These are phyloP conservation scores for Calcarius lapponicus DNA, from an alignment of 2,797 vertebrate genomes.

Conservation along the genomic window DNA sequence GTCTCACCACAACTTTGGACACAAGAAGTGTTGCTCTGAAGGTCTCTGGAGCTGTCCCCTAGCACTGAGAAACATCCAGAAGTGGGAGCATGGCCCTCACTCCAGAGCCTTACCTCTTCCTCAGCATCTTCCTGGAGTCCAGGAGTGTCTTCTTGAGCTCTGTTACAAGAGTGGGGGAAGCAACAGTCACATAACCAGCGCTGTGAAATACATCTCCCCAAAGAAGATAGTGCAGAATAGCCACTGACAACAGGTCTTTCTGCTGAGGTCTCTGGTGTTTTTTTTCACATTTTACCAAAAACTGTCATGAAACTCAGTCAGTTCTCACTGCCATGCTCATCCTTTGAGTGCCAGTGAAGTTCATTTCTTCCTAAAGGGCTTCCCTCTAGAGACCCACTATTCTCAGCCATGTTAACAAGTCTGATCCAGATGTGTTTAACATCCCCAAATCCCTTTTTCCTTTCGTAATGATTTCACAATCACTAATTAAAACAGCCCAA, in stretches of 20 bases:
- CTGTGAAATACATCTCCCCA: not conserved
- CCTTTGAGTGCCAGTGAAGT: not conserved
- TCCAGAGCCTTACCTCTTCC: constrained; percentile 75
- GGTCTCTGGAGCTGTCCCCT: not conserved
- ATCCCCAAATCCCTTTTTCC: not conserved
- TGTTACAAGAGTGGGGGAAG: constrained; percentile 34
- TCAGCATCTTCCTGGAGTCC: constrained; percentile 83
- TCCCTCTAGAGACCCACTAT: not conserved
- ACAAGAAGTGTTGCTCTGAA: not conserved
- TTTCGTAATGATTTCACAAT: not conserved
- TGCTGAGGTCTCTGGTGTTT: not conserved
- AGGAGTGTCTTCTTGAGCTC: constrained; percentile 78
- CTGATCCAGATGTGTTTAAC: not conserved
- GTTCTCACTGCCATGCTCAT: not conserved
- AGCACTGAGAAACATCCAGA: not conserved
- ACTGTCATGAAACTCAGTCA: not conserved
- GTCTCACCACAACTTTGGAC: not conserved
- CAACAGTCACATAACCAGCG: not conserved
- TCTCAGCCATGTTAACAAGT: not conserved
- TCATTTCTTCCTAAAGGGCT: not conserved
- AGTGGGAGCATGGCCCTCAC: not conserved
- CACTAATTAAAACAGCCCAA: not conserved
- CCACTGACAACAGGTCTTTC: not conserved
- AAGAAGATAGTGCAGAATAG: not conserved
- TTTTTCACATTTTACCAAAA: not conserved